A percentile compares a stretch with the other conserved stretches of the same genome.
Evolutionary conservation across 2,888 invertebrate species (phyloP).

Genomic region (Neoascia interrupta): DNA sequence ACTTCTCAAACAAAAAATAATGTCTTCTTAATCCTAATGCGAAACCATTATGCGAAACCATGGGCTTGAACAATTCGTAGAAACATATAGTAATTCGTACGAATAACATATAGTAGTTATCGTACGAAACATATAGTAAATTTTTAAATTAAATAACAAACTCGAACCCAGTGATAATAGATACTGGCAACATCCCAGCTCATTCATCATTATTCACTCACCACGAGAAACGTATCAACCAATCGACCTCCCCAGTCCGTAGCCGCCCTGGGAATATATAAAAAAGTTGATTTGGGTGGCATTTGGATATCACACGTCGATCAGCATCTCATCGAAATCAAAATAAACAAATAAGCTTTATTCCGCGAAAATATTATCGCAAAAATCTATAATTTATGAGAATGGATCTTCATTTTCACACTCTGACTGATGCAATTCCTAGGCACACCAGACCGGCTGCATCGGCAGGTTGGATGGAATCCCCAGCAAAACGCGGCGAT

Average conservation of each 20-base stretch:
- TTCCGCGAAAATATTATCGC: constrained; percentile 48
- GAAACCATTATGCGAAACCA: too few species aligned
- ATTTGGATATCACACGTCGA: constrained; percentile 45
- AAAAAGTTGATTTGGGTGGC: constrained; percentile 50
- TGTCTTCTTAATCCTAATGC: too few species aligned
- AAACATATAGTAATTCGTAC: too few species aligned
- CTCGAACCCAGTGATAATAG: too few species aligned
- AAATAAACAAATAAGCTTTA: constrained; percentile 49
- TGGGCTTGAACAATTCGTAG: too few species aligned
- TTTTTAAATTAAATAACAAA: too few species aligned
- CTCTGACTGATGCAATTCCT: constrained; percentile 2
- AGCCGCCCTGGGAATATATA: constrained; percentile 26
- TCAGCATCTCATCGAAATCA: constrained; percentile 28
- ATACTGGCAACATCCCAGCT: constrained; percentile 14
- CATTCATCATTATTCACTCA: constrained; percentile 8
- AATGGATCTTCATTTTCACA: constrained; percentile 13
- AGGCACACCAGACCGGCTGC: constrained; percentile 12
- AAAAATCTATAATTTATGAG: constrained; percentile 52
- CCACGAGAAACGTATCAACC: constrained; percentile 20
- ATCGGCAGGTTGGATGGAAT: constrained; percentile 25
- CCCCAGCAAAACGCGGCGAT: constrained; percentile 8
- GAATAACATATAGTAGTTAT: too few species aligned
- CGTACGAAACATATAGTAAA: too few species aligned
- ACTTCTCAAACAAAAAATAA: too few species aligned
- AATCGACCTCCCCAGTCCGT: too few species aligned